Evolutionary conservation across 2,113 vertebrate genomes (phyloP).

Genomic region (Peromyscus leucopus): DNA sequence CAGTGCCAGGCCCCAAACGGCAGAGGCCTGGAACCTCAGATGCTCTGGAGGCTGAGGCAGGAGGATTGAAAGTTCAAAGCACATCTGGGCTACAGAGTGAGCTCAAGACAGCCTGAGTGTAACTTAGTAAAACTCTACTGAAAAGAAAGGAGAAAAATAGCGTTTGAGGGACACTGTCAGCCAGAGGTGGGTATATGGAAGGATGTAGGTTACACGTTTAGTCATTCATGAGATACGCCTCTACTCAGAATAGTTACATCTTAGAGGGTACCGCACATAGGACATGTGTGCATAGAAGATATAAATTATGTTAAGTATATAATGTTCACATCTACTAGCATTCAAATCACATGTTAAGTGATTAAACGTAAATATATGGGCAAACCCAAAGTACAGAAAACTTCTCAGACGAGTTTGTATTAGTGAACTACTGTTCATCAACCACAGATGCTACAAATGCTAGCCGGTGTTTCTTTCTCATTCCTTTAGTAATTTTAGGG

Average conservation of each 20-base stretch:
- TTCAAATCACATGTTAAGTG: not conserved
- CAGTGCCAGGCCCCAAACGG: not conserved
- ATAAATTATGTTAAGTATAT: too few species aligned
- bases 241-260: not conserved
- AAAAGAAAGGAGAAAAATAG: not conserved
- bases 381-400: not conserved
- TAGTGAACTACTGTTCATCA: not conserved
- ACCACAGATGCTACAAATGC: not conserved
- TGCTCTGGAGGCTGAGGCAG: not conserved
- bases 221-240: not conserved
- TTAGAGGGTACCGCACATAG: not conserved
- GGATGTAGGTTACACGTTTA: fast-evolving
- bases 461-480: not conserved
- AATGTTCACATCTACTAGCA: not conserved
- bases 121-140: not conserved
- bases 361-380: not conserved
- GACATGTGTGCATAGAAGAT: not conserved
- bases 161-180: not conserved
- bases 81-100: not conserved
- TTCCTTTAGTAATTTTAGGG: not conserved
- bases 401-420: not conserved
- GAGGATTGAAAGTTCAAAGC: not conserved
- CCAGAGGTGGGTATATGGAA: not conserved
- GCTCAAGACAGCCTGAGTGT: not conserved
- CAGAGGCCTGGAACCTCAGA: too few species aligned